Percentiles rank a stretch among this genome's conserved stretches.
These are phyloP conservation scores for Brachionus sp. DNA, from an alignment of 1,140 invertebrate genomes.

Conservation along the genomic window DNA sequence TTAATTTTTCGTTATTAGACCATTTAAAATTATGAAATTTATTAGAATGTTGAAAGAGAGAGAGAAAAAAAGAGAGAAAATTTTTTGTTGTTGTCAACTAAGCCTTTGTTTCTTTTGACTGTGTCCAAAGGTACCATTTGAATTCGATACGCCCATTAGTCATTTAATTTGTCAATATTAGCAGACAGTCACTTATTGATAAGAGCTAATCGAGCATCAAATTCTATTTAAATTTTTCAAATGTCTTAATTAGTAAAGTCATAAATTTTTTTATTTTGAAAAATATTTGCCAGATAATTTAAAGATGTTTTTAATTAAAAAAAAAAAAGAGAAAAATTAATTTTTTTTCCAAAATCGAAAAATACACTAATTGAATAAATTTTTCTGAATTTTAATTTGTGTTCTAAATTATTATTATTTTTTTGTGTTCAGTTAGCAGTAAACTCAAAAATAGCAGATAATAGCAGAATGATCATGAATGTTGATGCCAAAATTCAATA, in stretches of 20 bases:
- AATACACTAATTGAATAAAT: too few relatives aligned
- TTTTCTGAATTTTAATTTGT: too few relatives aligned
- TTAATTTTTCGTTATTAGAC: neutral
- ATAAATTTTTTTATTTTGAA: neutral
- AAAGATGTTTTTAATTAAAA: neutral
- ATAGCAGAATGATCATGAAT: neutral
- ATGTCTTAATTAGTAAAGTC: neutral
- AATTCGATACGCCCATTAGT: neutral
- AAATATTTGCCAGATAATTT: neutral
- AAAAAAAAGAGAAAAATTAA: neutral
- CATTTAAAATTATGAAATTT: neutral
- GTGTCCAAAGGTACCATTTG: too few relatives aligned
- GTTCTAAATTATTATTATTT: too few relatives aligned
- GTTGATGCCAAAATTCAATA: neutral
- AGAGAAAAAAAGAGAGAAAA: too few relatives aligned
- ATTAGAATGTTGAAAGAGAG: neutral
- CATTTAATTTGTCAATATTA: neutral
- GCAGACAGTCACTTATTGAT: neutral
- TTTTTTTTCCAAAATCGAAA: too few relatives aligned
- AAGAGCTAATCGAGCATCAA: neutral
- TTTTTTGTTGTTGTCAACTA: too few relatives aligned
- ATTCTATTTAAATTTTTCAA: neutral
- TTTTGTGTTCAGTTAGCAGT: neutral
- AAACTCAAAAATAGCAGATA: neutral
- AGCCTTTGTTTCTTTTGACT: too few relatives aligned